These are phyloP conservation scores for Oxystoma pomonae DNA, from an alignment of 2,888 invertebrate species.

Conservation along the genomic window DNA sequence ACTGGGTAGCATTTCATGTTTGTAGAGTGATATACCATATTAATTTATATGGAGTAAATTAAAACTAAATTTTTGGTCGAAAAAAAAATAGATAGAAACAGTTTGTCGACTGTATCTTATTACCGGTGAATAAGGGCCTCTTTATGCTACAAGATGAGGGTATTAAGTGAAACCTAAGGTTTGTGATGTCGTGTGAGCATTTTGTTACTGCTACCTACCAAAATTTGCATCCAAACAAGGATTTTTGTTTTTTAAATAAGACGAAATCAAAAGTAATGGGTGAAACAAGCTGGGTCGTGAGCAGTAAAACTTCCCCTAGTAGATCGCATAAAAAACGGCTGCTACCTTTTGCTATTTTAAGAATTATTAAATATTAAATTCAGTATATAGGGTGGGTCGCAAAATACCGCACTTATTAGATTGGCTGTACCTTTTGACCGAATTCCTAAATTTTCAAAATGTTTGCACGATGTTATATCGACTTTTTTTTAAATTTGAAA, in stretches of 20 bases:
- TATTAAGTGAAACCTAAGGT: neutral
- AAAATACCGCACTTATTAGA: neutral
- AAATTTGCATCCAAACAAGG: neutral
- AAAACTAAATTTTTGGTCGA: too few species aligned
- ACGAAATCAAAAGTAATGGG: neutral
- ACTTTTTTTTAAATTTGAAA: neutral
- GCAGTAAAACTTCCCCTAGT: neutral
- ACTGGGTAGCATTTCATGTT: too few species aligned
- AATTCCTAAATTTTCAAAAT: neutral
- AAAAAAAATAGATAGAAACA: too few species aligned
- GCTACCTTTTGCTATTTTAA: neutral
- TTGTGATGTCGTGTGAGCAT: neutral
- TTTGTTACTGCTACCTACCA: neutral
- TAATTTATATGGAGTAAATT: too few species aligned
- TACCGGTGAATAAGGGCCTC: too few species aligned
- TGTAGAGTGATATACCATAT: too few species aligned
- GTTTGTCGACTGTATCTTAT: too few species aligned
- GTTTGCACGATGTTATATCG: neutral
- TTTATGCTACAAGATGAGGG: too few species aligned
- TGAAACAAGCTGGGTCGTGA: neutral
- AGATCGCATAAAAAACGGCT: neutral
- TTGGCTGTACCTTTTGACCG: neutral
- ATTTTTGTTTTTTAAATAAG: neutral
- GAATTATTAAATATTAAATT: neutral
- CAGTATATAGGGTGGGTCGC: neutral